Evolutionary conservation across 1,140 invertebrate species (phyloP), one percentile per base, ranked within the genome.

Genomic region (Conus betulinus): DNA sequence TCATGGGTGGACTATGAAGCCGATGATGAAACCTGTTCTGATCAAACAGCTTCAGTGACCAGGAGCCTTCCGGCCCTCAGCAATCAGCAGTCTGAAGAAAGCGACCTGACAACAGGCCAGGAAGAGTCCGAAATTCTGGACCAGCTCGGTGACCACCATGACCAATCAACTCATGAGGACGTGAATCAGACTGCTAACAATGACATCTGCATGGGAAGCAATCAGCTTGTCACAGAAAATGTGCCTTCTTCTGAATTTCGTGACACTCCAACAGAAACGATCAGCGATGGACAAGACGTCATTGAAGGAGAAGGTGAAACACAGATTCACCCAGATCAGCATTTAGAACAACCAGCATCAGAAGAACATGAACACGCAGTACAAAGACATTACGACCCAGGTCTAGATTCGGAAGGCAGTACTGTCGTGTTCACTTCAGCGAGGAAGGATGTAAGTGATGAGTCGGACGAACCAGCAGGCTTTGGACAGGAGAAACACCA

Each of bases 1-100:
- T 8, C 53, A 17, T 79, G 57, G 71, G 6, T 39, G 23, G 85
- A 74, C 53, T 87, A 87, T 51, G 85, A 87, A 39, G 85, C 85
- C 55, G 85, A 87, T 57, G 85, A 87, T 11, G 85, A 57, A 8
- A 78, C 85, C 0, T 87, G 67, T 20, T 87, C 85, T 87, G 85
- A 87, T 8, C 85, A 52, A 3, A 25, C 71, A 15, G n/a, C 74
- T 10, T 71, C 71, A 15, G 51, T 23, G 27, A 79, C 23, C 0
- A 53, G 20, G 51, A 39, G 17, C 84, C 10, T 17, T 6, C 8
- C 25, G 39, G 11, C 23, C 17, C 52, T 51, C 52, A 25, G 81
- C 81, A 52, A 55, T 6, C 81, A 83, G 52, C 23, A 17, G 81
- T 55, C 81, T n/a, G 23, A 39, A 25, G 53, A 57, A 51, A 83